phyloP scores from a whole-genome alignment of 2,888 invertebrate species.

The Aspidiotus rigidus region DNA sequence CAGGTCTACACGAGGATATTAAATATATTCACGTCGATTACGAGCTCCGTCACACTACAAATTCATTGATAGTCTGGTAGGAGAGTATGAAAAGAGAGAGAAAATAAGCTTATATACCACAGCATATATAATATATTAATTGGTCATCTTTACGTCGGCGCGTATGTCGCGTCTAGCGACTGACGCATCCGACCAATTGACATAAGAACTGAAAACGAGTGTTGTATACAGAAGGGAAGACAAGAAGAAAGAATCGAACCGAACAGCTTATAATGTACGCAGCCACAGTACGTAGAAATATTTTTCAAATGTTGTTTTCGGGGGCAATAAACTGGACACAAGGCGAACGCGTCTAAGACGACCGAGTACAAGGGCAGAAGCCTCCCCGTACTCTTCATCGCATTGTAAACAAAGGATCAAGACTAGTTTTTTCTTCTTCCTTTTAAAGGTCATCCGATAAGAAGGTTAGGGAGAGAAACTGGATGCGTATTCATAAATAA shows the following conservation, averaged over 20 bases:
- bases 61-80: not conserved
- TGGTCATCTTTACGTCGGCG: slow-evolving; percentile 2
- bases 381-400: slow-evolving; percentile 21
- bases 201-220: slow-evolving; percentile 4
- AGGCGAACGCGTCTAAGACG: slow-evolving; percentile 33
- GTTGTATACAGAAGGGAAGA: not conserved
- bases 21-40: slow-evolving; percentile 3
- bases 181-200: slow-evolving; percentile 9
- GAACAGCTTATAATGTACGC: not conserved
- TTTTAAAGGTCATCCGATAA: slow-evolving; percentile 26
- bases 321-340: slow-evolving; percentile 34
- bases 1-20: not conserved
- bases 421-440: slow-evolving; percentile 28
- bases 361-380: slow-evolving; percentile 32
- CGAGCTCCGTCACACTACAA: not conserved
- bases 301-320: slow-evolving; percentile 18
- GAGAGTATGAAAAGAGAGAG: not conserved
- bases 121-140: not conserved
- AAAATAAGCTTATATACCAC: slow-evolving; percentile 1
- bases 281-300: not conserved
- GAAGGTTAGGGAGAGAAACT: slow-evolving; percentile 27
- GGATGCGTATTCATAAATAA: slow-evolving; percentile 16
- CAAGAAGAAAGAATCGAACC: not conserved
- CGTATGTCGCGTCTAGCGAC: slow-evolving; percentile 13
- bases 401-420: slow-evolving; percentile 25